These are phyloP conservation scores for Schizothorax lantsangensis DNA, from an alignment of 2,797 vertebrate genomes.

Conservation along the genomic window DNA sequence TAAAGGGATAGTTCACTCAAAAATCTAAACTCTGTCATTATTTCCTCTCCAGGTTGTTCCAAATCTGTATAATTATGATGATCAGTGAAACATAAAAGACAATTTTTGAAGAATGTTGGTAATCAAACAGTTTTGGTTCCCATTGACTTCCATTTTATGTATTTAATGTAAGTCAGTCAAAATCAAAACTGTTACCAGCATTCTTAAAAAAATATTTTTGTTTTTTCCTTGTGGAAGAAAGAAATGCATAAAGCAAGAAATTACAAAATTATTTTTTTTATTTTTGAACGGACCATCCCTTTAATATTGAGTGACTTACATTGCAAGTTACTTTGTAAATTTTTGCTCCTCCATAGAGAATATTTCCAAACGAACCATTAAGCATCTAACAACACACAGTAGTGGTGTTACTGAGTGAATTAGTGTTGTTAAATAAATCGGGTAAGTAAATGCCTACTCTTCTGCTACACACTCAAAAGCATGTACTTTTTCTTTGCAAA, in stretches of 20 bases:
- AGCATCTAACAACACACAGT: neutral
- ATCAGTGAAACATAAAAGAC: neutral
- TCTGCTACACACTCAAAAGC: neutral
- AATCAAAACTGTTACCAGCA: neutral
- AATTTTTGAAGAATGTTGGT: no score
- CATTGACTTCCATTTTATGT: neutral
- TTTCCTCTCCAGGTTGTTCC: neutral
- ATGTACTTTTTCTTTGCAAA: neutral
- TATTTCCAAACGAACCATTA: neutral
- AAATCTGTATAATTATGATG: neutral
- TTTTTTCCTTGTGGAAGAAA: neutral
- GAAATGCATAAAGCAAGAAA: neutral
- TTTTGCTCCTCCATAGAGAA: neutral
- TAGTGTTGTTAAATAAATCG: no score
- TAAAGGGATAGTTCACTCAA: neutral
- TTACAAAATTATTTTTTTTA: neutral
- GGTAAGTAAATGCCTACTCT: no score
- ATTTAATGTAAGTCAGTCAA: neutral
- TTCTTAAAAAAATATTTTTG: neutral
- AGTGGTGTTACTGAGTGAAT: neutral
- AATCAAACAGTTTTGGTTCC: no score
- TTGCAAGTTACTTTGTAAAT: neutral
- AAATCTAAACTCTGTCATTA: neutral
- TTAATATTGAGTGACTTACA: neutral
- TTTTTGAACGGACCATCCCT: neutral